Conservation (phyloP, 2,888 invertebrate genomes). For the Temnothorax ravouxi region DNA sequence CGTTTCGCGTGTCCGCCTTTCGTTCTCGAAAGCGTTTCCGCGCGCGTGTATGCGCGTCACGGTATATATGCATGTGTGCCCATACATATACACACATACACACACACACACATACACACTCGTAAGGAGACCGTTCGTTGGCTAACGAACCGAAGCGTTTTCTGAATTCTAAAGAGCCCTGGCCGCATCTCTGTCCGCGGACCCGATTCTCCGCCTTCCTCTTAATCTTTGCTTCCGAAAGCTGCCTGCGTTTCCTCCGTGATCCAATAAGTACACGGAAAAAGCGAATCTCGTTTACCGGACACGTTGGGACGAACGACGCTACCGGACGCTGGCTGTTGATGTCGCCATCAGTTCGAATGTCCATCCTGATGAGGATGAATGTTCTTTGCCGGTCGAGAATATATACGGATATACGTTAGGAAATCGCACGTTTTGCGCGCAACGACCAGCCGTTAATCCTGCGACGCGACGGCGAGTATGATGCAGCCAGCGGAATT, state of each 20-base stretch:
- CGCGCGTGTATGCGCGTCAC: slow-evolving; percentile 42
- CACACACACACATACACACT: slow-evolving; percentile 10
- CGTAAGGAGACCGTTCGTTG: slow-evolving; percentile 59
- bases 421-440: slow-evolving; percentile 32
- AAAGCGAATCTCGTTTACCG: slow-evolving; percentile 70
- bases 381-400: slow-evolving; percentile 39
- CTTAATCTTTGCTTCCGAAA: slow-evolving; percentile 75
- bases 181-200: slow-evolving; percentile 70
- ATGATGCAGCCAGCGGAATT: neutral
- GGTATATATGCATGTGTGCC: slow-evolving; percentile 8
- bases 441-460: slow-evolving; percentile 24
- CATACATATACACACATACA: slow-evolving; percentile 2
- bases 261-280: slow-evolving; percentile 72
- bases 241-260: slow-evolving; percentile 70
- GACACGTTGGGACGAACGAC: slow-evolving; percentile 69
- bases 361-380: slow-evolving; percentile 50
- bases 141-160: slow-evolving; percentile 82
- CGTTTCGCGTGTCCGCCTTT: slow-evolving; percentile 1
- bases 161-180: slow-evolving; percentile 81
- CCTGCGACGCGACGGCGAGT: neutral
- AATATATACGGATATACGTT: slow-evolving; percentile 32
- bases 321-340: slow-evolving; percentile 40
- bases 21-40: slow-evolving; percentile 39
- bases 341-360: slow-evolving; percentile 58
- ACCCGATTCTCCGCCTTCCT: slow-evolving; percentile 56